phyloP scores from a whole-genome alignment of 2,797 vertebrate species.

The Luscinia megarhynchos region DNA sequence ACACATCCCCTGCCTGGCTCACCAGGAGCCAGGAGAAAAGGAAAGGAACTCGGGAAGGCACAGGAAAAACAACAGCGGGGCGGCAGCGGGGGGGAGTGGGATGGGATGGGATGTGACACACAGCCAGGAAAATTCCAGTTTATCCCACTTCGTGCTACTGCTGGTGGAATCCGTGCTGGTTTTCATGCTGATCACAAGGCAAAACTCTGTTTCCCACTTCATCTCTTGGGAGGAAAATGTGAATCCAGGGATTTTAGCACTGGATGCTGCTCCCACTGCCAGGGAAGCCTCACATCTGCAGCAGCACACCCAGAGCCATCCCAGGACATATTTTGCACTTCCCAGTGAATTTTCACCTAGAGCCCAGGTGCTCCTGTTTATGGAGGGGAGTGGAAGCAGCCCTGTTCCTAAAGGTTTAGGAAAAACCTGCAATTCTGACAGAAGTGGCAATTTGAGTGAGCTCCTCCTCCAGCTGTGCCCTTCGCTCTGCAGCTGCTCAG shows the following conservation, averaged over 20 bases:
- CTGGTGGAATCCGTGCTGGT: neutral
- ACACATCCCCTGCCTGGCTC: conserved; percentile 2
- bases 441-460: neutral
- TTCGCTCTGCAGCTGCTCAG: neutral
- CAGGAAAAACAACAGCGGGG: neutral
- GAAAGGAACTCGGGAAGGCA: neutral
- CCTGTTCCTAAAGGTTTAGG: neutral
- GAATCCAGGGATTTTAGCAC: rapidly evolving
- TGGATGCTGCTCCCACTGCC: too few species aligned
- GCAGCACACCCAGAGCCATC: rapidly evolving
- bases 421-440: neutral
- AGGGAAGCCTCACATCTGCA: rapidly evolving
- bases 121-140: neutral
- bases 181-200: neutral
- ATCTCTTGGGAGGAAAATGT: rapidly evolving
- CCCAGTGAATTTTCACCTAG: neutral
- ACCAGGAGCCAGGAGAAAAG: neutral
- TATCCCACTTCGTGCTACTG: neutral
- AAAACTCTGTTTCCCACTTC: neutral
- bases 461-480: neutral
- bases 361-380: neutral
- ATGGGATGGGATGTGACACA: neutral
- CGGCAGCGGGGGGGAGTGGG: neutral
- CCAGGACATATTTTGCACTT: rapidly evolving
- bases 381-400: neutral